Evolutionary conservation across 2,797 vertebrate genomes (phyloP), one percentile per base, ranked within the genome.

Genomic region (Channa striata): DNA sequence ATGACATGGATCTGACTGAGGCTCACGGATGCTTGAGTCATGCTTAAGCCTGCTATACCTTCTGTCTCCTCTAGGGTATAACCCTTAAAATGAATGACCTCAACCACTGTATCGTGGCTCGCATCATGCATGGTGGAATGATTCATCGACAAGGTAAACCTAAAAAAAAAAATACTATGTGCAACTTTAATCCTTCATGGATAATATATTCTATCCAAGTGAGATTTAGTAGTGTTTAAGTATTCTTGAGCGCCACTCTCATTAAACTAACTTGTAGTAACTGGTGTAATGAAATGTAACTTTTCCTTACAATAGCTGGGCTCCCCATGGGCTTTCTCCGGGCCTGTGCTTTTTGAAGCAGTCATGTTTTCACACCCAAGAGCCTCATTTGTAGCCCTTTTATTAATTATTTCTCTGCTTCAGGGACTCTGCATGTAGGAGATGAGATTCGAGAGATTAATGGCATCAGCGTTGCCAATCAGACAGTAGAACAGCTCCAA

Each of bases 81-180:
- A 99, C 98, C 88, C 95, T 99, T 89, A 99, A 99, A 94, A 99
- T 99, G 98, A 99, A 98, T 61, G 98, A 99, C 59, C 93, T 98
- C 74, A 99, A 99, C 92, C 98, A 99, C 78, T 99, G 98, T 78
- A 99, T 99, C 43, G 98, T 99, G 89, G 98, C 98, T 78, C 96
- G 98, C 89, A 99, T 99, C 94, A 99, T 99, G 98, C 98, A 99
- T 0, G 98, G 98, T 59, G 98, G 98, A 90, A 99, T 99, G 98
- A 99, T 99, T 90, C 98, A 99, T 86, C 95, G 98, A 90, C 98
- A 99, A 97, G 98, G 97, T 99, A 94, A n/a, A 5, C 2, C n/a
- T 10, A 2, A 12, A 4, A 37, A 56, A 49, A 59, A n/a, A 30
- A 4, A 30, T 17, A 30, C n/a, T 12, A 2, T 2, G 6, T 33